phyloP scores from a whole-genome alignment of 2,113 vertebrate species.

The Rallus limicola region DNA sequence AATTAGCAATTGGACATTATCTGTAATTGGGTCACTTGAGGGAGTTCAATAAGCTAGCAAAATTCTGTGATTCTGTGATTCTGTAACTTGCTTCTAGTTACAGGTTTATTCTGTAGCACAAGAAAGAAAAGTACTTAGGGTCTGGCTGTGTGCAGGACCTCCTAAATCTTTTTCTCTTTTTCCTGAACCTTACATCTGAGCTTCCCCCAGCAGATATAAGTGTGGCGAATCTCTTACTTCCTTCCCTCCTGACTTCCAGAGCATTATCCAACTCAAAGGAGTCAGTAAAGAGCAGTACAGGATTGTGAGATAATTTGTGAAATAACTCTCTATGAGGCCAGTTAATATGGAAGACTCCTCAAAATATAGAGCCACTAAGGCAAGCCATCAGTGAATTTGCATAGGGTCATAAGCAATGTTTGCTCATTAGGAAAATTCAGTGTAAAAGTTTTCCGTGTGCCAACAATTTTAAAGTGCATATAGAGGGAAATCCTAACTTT shows the following conservation, averaged over 20 bases:
- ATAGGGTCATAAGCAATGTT: conserved; percentile 25
- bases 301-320: not conserved
- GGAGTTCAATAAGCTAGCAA: not conserved
- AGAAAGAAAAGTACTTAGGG: not conserved
- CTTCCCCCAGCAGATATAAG: not conserved
- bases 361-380: not conserved
- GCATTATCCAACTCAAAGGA: not conserved
- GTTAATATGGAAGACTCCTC: not conserved
- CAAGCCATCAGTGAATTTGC: not conserved
- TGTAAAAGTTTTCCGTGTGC: conserved; percentile 10
- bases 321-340: not conserved
- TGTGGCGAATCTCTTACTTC: not conserved
- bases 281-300: not conserved
- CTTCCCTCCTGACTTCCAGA: not conserved
- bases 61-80: not conserved
- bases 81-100: not conserved
- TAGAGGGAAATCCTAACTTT: conserved; percentile 20
- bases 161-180: not conserved
- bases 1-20: not conserved
- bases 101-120: not conserved
- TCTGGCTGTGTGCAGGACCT: not conserved
- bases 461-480: not conserved
- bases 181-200: not conserved
- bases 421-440: conserved; percentile 33
- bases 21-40: not conserved